Conservation (phyloP, 2,888 invertebrate genomes). For the Smittia aterrima region DNA sequence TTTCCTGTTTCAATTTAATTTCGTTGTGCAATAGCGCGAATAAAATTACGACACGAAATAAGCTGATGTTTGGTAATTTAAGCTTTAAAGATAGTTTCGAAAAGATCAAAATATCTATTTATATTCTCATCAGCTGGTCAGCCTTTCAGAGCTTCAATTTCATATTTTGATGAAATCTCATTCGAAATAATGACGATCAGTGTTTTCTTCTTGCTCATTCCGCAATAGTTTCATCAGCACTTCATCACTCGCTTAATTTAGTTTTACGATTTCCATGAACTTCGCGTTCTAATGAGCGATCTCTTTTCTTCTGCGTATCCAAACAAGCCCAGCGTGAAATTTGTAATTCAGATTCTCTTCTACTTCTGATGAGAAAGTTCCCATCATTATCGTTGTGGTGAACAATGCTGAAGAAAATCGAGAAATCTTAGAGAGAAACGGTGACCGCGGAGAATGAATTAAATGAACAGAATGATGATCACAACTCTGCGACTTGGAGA, state of each 20-base stretch:
- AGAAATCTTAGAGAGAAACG: background rate
- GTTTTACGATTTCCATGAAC: background rate
- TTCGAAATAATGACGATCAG: background rate
- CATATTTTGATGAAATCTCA: background rate
- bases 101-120: too few species aligned
- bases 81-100: background rate
- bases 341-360: background rate
- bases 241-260: background rate
- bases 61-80: too few species aligned
- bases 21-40: background rate
- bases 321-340: constrained; percentile 18
- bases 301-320: background rate
- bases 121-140: too few species aligned
- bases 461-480: background rate
- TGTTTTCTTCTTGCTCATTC: background rate
- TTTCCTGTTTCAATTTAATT: background rate
- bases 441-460: background rate
- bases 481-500: too few species aligned
- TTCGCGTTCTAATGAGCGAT: background rate
- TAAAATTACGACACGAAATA: background rate
- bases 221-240: constrained; percentile 1
- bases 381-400: constrained; percentile 9
- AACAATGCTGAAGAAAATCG: background rate
- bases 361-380: constrained; percentile 27
- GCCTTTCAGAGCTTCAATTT: background rate